These are phyloP conservation scores for Dryobotodes eremita DNA, from an alignment of 2,888 invertebrate species.

Conservation along the genomic window DNA sequence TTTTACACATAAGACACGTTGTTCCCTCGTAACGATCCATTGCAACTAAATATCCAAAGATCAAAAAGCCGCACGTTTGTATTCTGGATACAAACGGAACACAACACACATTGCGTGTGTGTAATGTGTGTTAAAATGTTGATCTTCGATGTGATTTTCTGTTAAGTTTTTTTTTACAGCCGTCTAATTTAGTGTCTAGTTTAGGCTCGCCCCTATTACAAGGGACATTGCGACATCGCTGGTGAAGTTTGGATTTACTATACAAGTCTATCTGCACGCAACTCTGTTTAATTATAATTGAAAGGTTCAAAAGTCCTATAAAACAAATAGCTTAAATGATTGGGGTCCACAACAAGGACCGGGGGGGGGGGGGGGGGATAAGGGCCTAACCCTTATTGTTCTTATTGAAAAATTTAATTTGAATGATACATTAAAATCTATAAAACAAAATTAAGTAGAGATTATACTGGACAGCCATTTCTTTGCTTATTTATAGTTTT, in stretches of 20 bases:
- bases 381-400: no score
- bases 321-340: background rate
- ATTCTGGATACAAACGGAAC: no score
- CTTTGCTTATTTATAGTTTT: background rate
- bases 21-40: background rate
- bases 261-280: background rate
- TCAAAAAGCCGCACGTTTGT: background rate
- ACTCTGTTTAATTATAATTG: background rate
- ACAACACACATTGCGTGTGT: no score
- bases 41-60: background rate
- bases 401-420: background rate
- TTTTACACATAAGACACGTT: background rate
- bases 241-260: background rate
- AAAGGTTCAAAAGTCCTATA: background rate
- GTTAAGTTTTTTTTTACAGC: background rate
- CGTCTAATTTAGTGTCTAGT: background rate
- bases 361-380: background rate
- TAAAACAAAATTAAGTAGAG: background rate
- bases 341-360: background rate
- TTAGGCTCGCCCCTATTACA: background rate
- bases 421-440: background rate
- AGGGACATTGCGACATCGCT: background rate
- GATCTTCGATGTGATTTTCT: background rate
- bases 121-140: no score
- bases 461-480: background rate